phyloP scores from a whole-genome alignment of 2,113 vertebrate genomes.

The Hippocampus barbouri region DNA sequence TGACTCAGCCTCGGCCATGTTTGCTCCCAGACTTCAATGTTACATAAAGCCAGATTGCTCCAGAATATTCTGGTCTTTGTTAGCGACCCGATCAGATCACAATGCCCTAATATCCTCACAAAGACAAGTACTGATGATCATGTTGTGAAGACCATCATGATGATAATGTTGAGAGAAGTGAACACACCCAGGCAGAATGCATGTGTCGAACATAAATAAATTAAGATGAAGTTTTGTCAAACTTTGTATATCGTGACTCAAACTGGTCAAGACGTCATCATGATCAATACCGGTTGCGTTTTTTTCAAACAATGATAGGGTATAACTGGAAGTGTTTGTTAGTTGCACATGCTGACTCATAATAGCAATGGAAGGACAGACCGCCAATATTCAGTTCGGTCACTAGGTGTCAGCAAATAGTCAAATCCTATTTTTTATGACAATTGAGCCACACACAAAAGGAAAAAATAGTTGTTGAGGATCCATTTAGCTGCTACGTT shows the following conservation, averaged over 20 bases:
- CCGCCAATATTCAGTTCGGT: not conserved
- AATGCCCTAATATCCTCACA: not conserved
- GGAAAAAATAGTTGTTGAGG: no score
- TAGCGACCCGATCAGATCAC: not conserved
- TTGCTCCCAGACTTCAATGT: slow-evolving; percentile 49
- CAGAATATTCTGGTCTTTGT: no score
- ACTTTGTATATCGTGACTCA: not conserved
- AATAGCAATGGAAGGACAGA: not conserved
- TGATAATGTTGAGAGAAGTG: not conserved
- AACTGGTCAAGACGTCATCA: not conserved
- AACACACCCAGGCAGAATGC: not conserved
- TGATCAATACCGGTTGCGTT: not conserved
- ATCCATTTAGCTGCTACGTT: not conserved
- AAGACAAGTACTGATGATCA: not conserved
- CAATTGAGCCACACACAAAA: not conserved
- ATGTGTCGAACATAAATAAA: not conserved
- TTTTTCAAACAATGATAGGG: not conserved
- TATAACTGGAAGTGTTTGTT: not conserved
- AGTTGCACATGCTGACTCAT: not conserved
- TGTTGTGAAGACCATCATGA: not conserved
- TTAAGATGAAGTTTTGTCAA: not conserved
- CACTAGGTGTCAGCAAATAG: slow-evolving; percentile 20
- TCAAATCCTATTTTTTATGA: slow-evolving; percentile 6
- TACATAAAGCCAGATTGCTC: slow-evolving; percentile 24
- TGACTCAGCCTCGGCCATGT: slow-evolving; percentile 70